phyloP scores from a whole-genome alignment of 1,140 invertebrate species.

The Harlomillsia oculata region DNA sequence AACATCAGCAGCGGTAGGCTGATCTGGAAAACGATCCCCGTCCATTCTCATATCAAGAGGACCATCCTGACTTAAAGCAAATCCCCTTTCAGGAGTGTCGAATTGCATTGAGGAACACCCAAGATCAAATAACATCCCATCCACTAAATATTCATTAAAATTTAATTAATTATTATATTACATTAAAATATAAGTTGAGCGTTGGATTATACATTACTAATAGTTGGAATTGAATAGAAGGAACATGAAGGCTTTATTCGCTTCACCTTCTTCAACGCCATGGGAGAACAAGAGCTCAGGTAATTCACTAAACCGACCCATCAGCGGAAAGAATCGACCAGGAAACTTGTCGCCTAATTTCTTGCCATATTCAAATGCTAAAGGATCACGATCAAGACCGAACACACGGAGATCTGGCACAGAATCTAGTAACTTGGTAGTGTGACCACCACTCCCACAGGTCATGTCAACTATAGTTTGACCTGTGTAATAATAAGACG shows the following conservation, averaged over 20 bases:
- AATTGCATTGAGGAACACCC: conserved; percentile 96
- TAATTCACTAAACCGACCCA: conserved; percentile 81
- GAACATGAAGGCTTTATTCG: too few species aligned
- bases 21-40: conserved; percentile 54
- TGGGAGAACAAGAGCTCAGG: conserved; percentile 53
- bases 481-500: conserved; percentile 2
- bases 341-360: conserved; percentile 55
- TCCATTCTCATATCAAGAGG: conserved; percentile 96
- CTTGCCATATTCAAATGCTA: conserved; percentile 58
- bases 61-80: conserved; percentile 71
- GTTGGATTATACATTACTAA: too few species aligned
- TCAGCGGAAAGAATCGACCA: conserved; percentile 59
- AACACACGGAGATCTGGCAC: conserved; percentile 52
- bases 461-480: conserved; percentile 71
- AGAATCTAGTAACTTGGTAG: conserved; percentile 49
- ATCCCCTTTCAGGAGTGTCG: conserved; percentile 68
- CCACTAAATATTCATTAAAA: conserved; percentile 44
- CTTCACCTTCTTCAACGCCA: conserved; percentile 46
- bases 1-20: conserved; percentile 75
- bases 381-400: conserved; percentile 80
- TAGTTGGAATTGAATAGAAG: too few species aligned
- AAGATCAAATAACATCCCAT: conserved; percentile 84
- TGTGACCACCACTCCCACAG: conserved; percentile 89
- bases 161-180: not conserved
- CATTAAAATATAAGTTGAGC: too few species aligned